phyloP scores from a whole-genome alignment of 2,797 vertebrate species.

The Lagorchestes hirsutus region DNA sequence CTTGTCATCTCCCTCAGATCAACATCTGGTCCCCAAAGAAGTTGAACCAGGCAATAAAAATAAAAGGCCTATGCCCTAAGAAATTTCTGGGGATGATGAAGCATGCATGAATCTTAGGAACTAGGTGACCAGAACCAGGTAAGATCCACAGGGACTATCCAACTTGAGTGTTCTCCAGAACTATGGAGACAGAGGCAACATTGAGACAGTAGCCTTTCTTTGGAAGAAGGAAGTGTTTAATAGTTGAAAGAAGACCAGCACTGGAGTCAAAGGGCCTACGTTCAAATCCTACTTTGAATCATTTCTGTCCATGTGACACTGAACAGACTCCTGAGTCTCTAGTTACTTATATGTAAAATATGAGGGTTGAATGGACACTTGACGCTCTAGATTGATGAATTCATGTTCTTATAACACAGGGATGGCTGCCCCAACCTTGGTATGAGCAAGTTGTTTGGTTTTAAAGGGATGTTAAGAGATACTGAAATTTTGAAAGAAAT shows the following conservation, averaged over 20 bases:
- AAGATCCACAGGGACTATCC: background rate
- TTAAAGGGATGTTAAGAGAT: background rate
- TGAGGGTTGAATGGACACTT: background rate
- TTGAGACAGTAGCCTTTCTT: background rate
- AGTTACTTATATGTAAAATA: background rate
- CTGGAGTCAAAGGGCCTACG: fast-evolving
- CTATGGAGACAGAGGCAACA: background rate
- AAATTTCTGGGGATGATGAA: background rate
- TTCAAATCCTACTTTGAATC: background rate
- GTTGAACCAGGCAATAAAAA: background rate
- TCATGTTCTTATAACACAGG: background rate
- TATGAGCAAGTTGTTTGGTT: background rate
- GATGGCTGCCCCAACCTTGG: background rate
- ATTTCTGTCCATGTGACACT: background rate
- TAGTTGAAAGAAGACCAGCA: background rate
- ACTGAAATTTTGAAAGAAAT: background rate
- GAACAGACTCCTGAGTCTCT: background rate
- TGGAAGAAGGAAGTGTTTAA: background rate
- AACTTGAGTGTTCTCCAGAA: background rate
- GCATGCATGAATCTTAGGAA: background rate
- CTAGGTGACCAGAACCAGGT: background rate
- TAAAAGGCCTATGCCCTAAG: background rate
- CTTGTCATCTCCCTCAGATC: background rate
- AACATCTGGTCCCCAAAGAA: background rate
- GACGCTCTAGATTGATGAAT: background rate